Evolutionary conservation across 1,140 invertebrate species (phyloP), one percentile per base, ranked within the genome.

Genomic region (Nymphalis io): DNA sequence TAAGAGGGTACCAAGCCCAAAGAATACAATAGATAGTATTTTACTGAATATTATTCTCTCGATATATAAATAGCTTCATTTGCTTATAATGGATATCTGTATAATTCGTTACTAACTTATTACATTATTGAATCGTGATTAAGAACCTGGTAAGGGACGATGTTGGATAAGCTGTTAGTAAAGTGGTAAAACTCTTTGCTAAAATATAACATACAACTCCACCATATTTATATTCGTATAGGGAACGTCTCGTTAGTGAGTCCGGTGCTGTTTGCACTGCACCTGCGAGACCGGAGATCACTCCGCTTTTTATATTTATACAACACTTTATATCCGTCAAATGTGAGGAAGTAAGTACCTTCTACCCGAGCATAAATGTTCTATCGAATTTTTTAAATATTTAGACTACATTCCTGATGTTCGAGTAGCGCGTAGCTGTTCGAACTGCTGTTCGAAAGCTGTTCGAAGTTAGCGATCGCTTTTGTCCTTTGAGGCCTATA

Each of bases 281-380:
- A 55, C 51, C 51, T 55, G 21, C 20, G 51, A 12, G 51, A 12
- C 51, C 40, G n/a, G 11, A 13, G 12, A 20, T 12, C 15, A 15
- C 10, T 27, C 18, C 0, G 11, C 51, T 55, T 27, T 55, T 55
- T 27, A 55, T 55, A 55, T 55, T 55, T 55, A 27, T 55, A 55
- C 21, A 27, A 21, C 51, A 27, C 51, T 53, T 5, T 10, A 33
- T n/a, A 20, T 10, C 51, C 20, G 20, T 2, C 48, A 21, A 27
- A 55, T 13, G 21, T 23, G 23, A 23, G 51, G 12, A 5, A 18
- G 48, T 21, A 21, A 12, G 20, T 51, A 51, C 18, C 16, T 48
- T 8, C 18, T n/a, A 16, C 16, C 48, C 18, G 20, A 11, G 21
- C 23, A 12, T 6, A 44, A 44, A 27, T 21, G 23, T 8, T n/a